Evolutionary conservation across 2,113 vertebrate species (phyloP).

Genomic region (Polyodon spathula): DNA sequence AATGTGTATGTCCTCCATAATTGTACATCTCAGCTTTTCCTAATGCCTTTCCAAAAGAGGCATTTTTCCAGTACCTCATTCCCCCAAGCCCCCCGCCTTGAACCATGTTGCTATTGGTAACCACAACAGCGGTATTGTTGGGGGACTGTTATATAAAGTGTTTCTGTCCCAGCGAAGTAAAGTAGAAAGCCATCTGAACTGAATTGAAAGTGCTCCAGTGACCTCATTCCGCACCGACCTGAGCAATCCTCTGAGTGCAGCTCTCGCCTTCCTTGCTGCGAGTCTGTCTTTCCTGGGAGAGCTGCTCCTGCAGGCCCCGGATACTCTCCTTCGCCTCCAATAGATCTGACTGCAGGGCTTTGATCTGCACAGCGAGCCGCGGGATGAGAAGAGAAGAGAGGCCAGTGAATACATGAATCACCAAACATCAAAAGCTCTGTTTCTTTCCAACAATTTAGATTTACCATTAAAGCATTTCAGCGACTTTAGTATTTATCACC

Average conservation of each 20-base stretch:
- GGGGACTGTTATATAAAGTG: too few relatives aligned
- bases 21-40: too few relatives aligned
- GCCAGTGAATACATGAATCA: neutral
- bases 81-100: too few relatives aligned
- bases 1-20: too few relatives aligned
- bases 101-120: too few relatives aligned
- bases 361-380: constrained; percentile 47
- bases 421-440: neutral
- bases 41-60: too few relatives aligned
- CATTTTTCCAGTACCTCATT: too few relatives aligned
- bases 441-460: neutral
- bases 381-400: constrained; percentile 5
- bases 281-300: constrained; percentile 65
- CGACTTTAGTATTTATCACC: neutral
- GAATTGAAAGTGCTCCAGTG: neutral
- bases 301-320: constrained; percentile 62
- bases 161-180: too few relatives aligned
- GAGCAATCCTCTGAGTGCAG: constrained; percentile 66
- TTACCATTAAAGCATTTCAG: neutral
- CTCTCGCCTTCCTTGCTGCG: constrained; percentile 63
- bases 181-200: too few relatives aligned
- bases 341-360: constrained; percentile 64
- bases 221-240: constrained; percentile 53
- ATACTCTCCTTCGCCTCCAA: constrained; percentile 66
- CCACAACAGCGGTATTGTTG: too few relatives aligned